Percentiles rank a stretch among this genome's conserved stretches.
Conservation (phyloP, 2,797 vertebrate genomes). For the Anabacerthia variegaticeps region DNA sequence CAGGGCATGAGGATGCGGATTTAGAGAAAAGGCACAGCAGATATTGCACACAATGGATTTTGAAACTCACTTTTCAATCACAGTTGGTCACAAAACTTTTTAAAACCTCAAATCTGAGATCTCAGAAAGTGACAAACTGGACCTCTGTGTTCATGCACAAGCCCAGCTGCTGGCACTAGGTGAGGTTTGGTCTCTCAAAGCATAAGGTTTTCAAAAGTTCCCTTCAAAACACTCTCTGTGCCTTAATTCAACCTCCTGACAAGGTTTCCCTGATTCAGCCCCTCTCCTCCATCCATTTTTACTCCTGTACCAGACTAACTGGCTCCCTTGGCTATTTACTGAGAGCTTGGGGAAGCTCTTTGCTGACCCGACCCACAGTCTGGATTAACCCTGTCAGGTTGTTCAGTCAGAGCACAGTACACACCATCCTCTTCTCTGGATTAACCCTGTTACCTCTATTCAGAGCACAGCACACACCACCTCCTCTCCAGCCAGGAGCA, state of each 20-base stretch:
- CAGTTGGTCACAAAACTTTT: not conserved
- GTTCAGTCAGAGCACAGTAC: not conserved
- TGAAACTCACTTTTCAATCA: not conserved
- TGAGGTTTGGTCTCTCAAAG: not conserved
- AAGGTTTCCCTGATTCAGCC: not conserved
- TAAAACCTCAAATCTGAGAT: not conserved
- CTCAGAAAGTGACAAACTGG: fast-evolving
- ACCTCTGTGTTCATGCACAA: not conserved
- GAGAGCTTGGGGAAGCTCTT: not conserved
- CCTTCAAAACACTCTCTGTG: not conserved
- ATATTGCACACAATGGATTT: not conserved
- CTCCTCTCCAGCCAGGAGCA: not conserved
- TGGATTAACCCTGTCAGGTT: not conserved
- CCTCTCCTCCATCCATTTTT: not conserved
- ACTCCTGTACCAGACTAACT: not conserved
- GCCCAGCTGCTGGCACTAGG: not conserved
- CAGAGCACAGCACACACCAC: not conserved
- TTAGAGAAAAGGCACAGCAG: not conserved
- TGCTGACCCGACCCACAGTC: not conserved
- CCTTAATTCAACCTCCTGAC: not conserved
- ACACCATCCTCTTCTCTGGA: not conserved
- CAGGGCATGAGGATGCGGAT: not conserved
- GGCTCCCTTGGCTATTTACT: not conserved
- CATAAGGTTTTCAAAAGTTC: not conserved
- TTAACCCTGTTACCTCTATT: not conserved